Base-by-base conservation (phyloP, 2,113 vertebrate genomes). In the Alexandromys fortis region DNA sequence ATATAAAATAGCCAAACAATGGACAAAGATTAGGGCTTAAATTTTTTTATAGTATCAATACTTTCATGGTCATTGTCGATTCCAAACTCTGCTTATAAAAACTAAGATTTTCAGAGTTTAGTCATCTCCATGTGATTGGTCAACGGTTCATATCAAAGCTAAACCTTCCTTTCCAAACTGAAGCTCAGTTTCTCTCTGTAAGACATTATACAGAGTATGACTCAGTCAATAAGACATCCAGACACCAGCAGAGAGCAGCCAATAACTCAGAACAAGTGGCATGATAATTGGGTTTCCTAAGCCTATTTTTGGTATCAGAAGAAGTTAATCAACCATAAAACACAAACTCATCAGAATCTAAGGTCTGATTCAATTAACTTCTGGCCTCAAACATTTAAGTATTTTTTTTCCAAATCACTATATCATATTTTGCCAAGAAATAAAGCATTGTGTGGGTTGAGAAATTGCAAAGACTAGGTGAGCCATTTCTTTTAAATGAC, bases 321-420 rank as follows among this genome's bases (percentile, higher is more conserved):
- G 79, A 97, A 97, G 93, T 96, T 98, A 97, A 97, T 97, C 97
- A 97, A 93, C 93, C 97, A 97, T 97, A 97, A 98, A 97, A 97
- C 92, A 97, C 95, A 96, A 97, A 97, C 94, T 97, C 97, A 97
- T 97, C 96, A 97, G 88, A 97, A 97, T 95, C 90, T 67, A 91
- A 89, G 88, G 92, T 98, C 96, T 97, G 87, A 90, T 96, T 97
- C 96, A 97, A 97, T 98, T 97, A 97, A 98, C 97, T 98, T 96
- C 90, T 98, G 97, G 87, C 96, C 93, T 97, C 49, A 95, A 93
- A 94, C 82, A 92, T 90, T 95, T 93, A 94, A 94, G 52, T 91
- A 6, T 58, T 88, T 86, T 89, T 95, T 92, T 85, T 38, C 95
- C 68, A 92, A 96, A 97, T 96, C 72, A 77, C 96, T 98, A 94